Conservation (phyloP, 2,113 vertebrate genomes). For the Grallaria varia region DNA sequence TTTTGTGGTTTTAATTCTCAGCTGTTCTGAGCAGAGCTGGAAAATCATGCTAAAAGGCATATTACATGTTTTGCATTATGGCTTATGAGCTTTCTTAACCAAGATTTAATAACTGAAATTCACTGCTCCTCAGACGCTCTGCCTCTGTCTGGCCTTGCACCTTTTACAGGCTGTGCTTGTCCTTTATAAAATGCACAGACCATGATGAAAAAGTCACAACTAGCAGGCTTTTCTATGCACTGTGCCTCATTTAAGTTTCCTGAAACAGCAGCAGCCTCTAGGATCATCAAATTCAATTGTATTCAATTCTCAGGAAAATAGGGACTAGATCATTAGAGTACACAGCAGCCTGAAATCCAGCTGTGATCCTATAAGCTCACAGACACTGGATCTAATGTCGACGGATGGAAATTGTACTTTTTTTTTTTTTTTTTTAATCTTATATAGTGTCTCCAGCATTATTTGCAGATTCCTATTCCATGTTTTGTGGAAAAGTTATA, state of each 20-base stretch:
- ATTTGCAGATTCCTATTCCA: background rate
- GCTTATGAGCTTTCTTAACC: background rate
- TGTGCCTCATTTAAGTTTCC: background rate
- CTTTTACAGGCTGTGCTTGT: background rate
- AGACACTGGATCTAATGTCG: background rate
- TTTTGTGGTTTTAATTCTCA: constrained; percentile 17
- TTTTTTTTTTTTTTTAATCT: too few species aligned
- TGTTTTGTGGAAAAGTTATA: background rate
- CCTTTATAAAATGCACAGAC: background rate
- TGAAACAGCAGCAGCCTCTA: background rate
- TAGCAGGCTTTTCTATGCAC: background rate
- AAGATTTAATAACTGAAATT: background rate
- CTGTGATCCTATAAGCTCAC: background rate
- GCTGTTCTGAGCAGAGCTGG: background rate
- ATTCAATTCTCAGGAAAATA: constrained; percentile 9
- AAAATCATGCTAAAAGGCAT: constrained; percentile 8
- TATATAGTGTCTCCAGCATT: background rate
- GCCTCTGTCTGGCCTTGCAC: background rate
- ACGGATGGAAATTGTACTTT: background rate
- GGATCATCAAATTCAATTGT: background rate
- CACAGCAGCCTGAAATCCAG: background rate
- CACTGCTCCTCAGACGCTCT: background rate
- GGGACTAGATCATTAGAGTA: constrained; percentile 12
- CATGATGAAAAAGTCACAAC: background rate
- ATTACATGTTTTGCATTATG: background rate